phyloP scores from a whole-genome alignment of 2,888 invertebrate genomes.

The Lysandra coridon region DNA sequence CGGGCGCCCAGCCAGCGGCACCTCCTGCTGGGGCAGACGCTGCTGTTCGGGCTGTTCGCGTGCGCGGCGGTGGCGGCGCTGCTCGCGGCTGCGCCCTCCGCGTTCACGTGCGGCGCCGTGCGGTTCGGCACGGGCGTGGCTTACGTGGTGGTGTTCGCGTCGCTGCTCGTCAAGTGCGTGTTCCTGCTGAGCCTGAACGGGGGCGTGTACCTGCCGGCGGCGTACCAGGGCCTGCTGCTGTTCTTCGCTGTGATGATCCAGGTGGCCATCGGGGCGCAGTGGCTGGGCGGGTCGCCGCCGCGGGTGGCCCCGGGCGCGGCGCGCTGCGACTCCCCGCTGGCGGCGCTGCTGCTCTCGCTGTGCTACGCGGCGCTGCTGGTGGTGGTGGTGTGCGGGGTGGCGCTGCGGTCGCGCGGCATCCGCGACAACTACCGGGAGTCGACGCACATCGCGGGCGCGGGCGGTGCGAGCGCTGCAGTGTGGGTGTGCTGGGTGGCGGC shows the following conservation, averaged over 20 bases:
- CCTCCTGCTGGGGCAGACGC: conserved; percentile 91
- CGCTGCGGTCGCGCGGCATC: conserved; percentile 92
- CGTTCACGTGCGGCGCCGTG: conserved; percentile 89
- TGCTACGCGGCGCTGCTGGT: conserved; percentile 92
- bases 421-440: conserved; percentile 96
- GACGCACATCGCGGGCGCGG: conserved; percentile 93
- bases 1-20: conserved; percentile 92
- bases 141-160: conserved; percentile 93
- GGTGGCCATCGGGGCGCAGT: conserved; percentile 91
- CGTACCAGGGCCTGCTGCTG: conserved; percentile 93
- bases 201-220: conserved; percentile 94
- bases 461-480: conserved; percentile 91
- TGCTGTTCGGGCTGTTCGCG: conserved; percentile 90
- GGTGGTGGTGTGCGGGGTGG: conserved; percentile 90
- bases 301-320: conserved; percentile 57
- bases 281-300: conserved; percentile 91
- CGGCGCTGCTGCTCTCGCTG: conserved; percentile 87
- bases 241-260: conserved; percentile 95
- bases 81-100: conserved; percentile 88
- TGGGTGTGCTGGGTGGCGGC: conserved; percentile 93
- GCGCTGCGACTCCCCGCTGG: conserved; percentile 84
- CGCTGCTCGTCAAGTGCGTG: conserved; percentile 95
- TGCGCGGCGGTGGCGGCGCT: conserved; percentile 90
- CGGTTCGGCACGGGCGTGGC: conserved; percentile 91
- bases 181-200: conserved; percentile 95